A percentile compares a stretch with the other conserved stretches of the same genome.
phyloP scores from a whole-genome alignment of 2,888 invertebrate species.

The Aphodius sticticus region DNA sequence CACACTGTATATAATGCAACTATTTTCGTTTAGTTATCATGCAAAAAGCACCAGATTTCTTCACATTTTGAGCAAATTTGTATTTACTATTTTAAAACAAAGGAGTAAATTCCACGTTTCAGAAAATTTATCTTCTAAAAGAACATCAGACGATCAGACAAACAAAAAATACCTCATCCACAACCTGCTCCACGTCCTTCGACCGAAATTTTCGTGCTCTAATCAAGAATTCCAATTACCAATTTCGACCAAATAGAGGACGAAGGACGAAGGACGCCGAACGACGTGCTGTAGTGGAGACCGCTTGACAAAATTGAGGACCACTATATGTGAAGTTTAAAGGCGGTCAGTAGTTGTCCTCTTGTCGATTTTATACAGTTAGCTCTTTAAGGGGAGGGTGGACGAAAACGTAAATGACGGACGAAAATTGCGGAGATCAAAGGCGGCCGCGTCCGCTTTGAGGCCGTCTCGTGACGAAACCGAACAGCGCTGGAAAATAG shows the following conservation, averaged over 20 bases:
- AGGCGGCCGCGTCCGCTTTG: neutral
- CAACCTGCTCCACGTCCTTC: too few relatives aligned
- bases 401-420: neutral
- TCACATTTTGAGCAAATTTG: too few relatives aligned
- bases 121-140: too few relatives aligned
- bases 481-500: neutral
- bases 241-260: neutral
- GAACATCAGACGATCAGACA: neutral
- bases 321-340: neutral
- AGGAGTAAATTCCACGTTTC: too few relatives aligned
- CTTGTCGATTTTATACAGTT: constrained; percentile 4
- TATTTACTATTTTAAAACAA: too few relatives aligned
- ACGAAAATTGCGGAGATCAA: neutral
- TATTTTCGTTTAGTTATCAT: too few relatives aligned
- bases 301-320: neutral
- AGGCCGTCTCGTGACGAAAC: neutral
- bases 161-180: neutral
- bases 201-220: neutral
- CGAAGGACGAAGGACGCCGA: neutral
- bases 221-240: neutral
- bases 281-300: neutral
- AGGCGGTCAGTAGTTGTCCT: constrained; percentile 4
- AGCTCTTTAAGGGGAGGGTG: neutral
- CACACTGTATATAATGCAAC: too few relatives aligned
- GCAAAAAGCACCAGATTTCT: too few relatives aligned